Evolutionary conservation across 2,888 invertebrate genomes (phyloP).

Genomic region (Nebria salina): DNA sequence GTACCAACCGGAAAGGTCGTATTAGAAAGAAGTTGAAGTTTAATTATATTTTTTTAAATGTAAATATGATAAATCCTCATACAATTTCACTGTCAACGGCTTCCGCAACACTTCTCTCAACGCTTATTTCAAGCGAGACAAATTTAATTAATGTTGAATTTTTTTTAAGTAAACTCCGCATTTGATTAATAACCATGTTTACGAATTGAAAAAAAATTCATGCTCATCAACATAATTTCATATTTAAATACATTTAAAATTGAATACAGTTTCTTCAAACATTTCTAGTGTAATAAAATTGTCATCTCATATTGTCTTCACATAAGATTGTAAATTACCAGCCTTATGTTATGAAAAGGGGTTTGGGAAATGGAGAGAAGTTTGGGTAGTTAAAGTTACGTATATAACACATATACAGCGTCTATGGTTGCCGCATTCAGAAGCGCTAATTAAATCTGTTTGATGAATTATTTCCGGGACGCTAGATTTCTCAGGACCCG

Average conservation of each 20-base stretch:
- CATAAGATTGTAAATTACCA: neutral
- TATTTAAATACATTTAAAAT: neutral
- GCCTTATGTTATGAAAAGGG: neutral
- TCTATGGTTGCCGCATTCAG: slow-evolving; percentile 39
- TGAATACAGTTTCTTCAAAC: neutral
- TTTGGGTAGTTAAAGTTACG: neutral
- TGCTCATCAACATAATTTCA: neutral
- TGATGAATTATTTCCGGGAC: slow-evolving; percentile 46
- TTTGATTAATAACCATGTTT: slow-evolving; percentile 8
- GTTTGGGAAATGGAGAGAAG: neutral
- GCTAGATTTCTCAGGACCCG: slow-evolving; percentile 41
- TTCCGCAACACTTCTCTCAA: neutral
- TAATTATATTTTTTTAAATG: too few species aligned
- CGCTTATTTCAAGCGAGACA: slow-evolving; percentile 5
- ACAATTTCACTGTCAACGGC: neutral
- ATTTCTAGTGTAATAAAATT: neutral
- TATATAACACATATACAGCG: slow-evolving; percentile 8
- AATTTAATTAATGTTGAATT: slow-evolving; percentile 12
- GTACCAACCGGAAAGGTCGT: too few species aligned
- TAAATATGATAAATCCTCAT: too few species aligned
- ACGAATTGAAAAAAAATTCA: neutral
- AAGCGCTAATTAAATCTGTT: slow-evolving; percentile 43
- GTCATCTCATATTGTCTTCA: neutral
- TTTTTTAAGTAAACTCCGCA: neutral
- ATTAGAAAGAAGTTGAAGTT: neutral